phyloP scores from a whole-genome alignment of 2,113 vertebrate species.

The Caranx melampygus region DNA sequence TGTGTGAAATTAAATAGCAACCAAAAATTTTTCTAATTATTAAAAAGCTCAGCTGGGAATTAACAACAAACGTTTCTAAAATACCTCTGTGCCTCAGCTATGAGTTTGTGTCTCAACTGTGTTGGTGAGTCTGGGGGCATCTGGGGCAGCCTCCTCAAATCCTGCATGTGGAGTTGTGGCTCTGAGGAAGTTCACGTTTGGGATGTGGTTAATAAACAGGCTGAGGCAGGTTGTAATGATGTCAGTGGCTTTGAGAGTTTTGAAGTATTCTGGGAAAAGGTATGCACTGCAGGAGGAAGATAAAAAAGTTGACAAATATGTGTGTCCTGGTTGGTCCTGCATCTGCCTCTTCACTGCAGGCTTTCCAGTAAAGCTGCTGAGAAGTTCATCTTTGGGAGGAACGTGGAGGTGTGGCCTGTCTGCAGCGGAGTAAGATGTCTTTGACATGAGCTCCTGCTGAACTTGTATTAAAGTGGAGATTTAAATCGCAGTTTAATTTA shows the following conservation, averaged over 20 bases:
- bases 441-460: no score
- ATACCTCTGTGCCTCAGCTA: neutral
- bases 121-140: constrained; percentile 86
- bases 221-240: constrained; percentile 78
- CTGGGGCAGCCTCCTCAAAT: constrained; percentile 67
- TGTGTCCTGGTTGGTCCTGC: neutral
- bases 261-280: constrained; percentile 82
- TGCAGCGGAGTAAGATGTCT: no score
- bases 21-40: neutral
- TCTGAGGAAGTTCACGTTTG: constrained; percentile 83
- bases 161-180: neutral
- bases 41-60: neutral
- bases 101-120: constrained; percentile 49
- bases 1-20: neutral
- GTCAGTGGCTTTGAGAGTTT: constrained; percentile 76
- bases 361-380: neutral
- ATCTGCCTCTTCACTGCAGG: neutral
- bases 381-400: no score
- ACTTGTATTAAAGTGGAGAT: no score
- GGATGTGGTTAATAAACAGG: constrained; percentile 82
- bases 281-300: constrained; percentile 29
- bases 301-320: neutral
- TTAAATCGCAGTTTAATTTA: no score
- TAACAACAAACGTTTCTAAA: neutral
- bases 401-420: no score